These are phyloP conservation scores for Actinostola sp. DNA, from an alignment of 92 coral and sea anemone species.

Conservation along the genomic window DNA sequence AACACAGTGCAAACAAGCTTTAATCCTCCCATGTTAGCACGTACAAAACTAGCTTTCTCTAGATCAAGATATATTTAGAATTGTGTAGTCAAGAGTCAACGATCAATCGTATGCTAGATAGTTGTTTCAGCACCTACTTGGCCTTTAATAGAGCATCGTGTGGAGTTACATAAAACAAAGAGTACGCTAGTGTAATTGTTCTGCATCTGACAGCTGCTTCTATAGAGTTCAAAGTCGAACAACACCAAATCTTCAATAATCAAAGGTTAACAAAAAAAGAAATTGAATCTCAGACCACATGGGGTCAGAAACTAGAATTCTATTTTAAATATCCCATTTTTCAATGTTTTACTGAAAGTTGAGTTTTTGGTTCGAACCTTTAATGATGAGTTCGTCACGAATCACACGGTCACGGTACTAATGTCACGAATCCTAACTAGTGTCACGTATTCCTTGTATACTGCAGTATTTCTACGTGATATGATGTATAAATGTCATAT, in stretches of 20 bases:
- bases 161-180: not conserved
- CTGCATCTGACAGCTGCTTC: not conserved
- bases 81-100: not conserved
- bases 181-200: conserved; percentile 8
- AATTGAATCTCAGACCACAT: not conserved
- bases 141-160: not conserved
- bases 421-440: too few species aligned
- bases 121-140: conserved; percentile 26
- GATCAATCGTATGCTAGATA: not conserved
- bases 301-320: not conserved
- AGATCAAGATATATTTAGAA: not conserved
- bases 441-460: too few species aligned
- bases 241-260: not conserved
- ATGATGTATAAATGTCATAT: too few species aligned
- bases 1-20: not conserved
- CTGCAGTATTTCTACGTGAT: too few species aligned
- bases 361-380: too few species aligned
- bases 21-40: not conserved
- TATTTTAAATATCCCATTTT: not conserved
- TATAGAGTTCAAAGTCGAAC: conserved; percentile 9
- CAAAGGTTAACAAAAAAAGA: conserved; percentile 4
- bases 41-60: not conserved
- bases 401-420: too few species aligned
- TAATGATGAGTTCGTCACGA: too few species aligned
- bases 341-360: not conserved